These are phyloP conservation scores for Oxycera nigricornis DNA, from an alignment of 2,888 invertebrate genomes.

Conservation along the genomic window DNA sequence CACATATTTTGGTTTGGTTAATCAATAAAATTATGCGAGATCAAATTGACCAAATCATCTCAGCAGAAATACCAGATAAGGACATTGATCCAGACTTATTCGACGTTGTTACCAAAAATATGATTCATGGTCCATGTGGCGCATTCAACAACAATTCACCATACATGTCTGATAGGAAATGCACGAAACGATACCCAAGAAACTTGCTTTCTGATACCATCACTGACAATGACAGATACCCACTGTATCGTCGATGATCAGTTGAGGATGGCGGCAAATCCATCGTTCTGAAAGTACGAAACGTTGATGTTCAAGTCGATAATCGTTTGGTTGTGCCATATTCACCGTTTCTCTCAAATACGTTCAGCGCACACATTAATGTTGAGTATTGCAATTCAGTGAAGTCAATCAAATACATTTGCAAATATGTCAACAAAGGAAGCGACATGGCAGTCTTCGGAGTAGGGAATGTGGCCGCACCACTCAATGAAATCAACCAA, in stretches of 20 bases:
- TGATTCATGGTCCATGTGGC: too few species aligned
- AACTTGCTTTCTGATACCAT: constrained; percentile 14
- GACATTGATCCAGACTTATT: too few species aligned
- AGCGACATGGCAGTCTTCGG: constrained; percentile 54
- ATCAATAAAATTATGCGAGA: too few species aligned
- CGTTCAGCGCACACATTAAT: too few species aligned
- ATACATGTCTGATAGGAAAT: constrained; percentile 47
- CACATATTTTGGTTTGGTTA: background rate
- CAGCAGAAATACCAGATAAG: too few species aligned
- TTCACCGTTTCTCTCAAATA: constrained; percentile 52
- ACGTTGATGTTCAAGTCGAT: constrained; percentile 48
- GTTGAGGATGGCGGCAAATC: constrained; percentile 59
- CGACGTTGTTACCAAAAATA: too few species aligned
- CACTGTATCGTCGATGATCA: constrained; percentile 53
- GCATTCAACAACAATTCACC: constrained; percentile 30
- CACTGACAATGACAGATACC: constrained; percentile 23
- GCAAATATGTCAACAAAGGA: constrained; percentile 61
- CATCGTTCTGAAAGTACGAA: constrained; percentile 49
- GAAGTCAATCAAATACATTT: too few species aligned
- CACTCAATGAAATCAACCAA: constrained; percentile 36
- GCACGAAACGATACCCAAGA: constrained; percentile 48
- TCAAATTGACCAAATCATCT: too few species aligned
- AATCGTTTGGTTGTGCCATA: constrained; percentile 55
- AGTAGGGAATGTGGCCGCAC: too few species aligned
- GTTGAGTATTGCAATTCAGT: too few species aligned